phyloP scores from a whole-genome alignment of 2,797 vertebrate genomes.

The Odontamblyopus lacepedii region DNA sequence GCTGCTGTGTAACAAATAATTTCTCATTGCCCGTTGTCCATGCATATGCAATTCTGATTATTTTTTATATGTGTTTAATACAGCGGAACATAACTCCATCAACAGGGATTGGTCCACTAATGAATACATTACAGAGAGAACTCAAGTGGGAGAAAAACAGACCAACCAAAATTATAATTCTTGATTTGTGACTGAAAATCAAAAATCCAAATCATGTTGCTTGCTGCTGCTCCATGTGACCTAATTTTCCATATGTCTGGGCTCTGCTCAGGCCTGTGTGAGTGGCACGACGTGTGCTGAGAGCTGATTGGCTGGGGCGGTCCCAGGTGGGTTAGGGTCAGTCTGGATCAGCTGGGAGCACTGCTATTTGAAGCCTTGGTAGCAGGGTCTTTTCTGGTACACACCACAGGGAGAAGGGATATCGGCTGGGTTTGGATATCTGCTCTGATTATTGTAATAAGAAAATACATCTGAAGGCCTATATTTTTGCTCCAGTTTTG shows the following conservation, averaged over 20 bases:
- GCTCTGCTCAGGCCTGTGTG: conserved; percentile 1
- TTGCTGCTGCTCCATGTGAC: conserved; percentile 35
- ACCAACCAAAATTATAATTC: conserved; percentile 31
- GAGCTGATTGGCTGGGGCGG: conserved; percentile 47
- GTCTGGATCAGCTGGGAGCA: conserved; percentile 43
- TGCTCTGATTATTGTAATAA: conserved; percentile 17
- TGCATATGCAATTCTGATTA: conserved; percentile 57
- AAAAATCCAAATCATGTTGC: conserved; percentile 4
- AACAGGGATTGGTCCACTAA: conserved; percentile 49
- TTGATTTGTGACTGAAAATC: conserved; percentile 2
- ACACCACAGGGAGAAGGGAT: conserved; percentile 23
- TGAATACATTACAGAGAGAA: conserved; percentile 45
- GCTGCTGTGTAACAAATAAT: conserved; percentile 13
- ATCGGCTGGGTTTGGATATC: conserved; percentile 31
- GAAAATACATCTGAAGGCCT: conserved; percentile 23
- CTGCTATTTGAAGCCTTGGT: conserved; percentile 55
- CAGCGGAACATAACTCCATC: conserved; percentile 47
- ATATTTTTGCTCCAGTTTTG: conserved; percentile 27
- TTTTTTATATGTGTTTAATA: conserved; percentile 52
- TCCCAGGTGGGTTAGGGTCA: conserved; percentile 55
- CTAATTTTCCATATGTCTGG: conserved; percentile 45
- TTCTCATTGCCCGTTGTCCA: conserved; percentile 17
- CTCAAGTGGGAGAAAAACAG: conserved; percentile 44
- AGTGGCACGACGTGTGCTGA: conserved; percentile 42
- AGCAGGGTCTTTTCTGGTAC: conserved; percentile 1